Conservation (phyloP, 1,140 invertebrate genomes). For the Spodoptera frugiperda region DNA sequence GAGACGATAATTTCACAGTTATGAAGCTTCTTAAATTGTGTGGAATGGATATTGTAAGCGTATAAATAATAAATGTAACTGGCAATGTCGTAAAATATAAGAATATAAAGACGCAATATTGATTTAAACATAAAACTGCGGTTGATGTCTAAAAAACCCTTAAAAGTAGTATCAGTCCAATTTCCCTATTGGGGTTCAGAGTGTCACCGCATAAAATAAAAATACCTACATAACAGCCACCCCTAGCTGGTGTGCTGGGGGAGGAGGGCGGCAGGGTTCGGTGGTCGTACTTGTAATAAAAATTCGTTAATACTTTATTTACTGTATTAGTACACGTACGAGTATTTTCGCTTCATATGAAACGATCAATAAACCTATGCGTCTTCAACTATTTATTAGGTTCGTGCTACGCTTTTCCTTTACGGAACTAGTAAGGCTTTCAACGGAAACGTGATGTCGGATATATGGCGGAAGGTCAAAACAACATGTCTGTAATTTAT, state of each 20-base stretch:
- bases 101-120: constrained; percentile 75
- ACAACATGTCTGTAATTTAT: constrained; percentile 23
- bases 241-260: constrained; percentile 50
- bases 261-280: constrained; percentile 35
- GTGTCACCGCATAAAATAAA: constrained; percentile 82
- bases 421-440: constrained; percentile 16
- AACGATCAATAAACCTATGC: constrained; percentile 36
- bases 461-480: constrained; percentile 21
- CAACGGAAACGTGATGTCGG: constrained; percentile 27
- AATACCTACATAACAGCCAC: constrained; percentile 77
- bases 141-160: constrained; percentile 79
- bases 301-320: constrained; percentile 80
- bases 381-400: constrained; percentile 45
- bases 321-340: constrained; percentile 65
- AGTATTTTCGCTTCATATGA: constrained; percentile 39
- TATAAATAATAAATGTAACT: constrained; percentile 48
- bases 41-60: background rate
- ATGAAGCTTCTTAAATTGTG: background rate
- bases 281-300: constrained; percentile 66
- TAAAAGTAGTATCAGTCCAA: constrained; percentile 83
- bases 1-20: background rate
- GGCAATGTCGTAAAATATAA: constrained; percentile 64
- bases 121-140: constrained; percentile 70
- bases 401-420: constrained; percentile 6
- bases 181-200: constrained; percentile 79